A percentile compares a stretch with the other conserved stretches of the same genome.
Conservation (phyloP, 2,113 vertebrate genomes). For the Kobus ellipsiprymnus region DNA sequence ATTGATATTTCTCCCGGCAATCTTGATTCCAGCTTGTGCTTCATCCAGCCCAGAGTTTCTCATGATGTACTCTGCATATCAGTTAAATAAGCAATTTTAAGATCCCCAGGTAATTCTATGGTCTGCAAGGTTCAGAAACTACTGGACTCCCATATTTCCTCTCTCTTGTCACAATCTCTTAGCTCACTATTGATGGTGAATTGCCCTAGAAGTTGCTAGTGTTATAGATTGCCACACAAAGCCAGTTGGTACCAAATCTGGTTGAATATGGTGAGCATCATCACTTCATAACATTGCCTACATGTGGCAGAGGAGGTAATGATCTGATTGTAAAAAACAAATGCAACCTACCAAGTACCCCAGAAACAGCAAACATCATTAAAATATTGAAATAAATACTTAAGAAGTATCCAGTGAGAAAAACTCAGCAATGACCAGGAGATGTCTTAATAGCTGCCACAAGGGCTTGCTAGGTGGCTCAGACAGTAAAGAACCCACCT, state of each 20-base stretch:
- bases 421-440: not conserved
- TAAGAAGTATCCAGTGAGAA: not conserved
- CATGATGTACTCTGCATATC: too few relatives aligned
- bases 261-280: not conserved
- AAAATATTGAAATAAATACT: not conserved
- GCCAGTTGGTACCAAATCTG: not conserved
- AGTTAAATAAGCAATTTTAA: not conserved
- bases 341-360: not conserved
- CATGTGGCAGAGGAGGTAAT: not conserved
- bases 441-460: not conserved
- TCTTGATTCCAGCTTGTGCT: too few relatives aligned
- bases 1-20: too few relatives aligned
- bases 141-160: not conserved
- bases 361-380: not conserved
- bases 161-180: not conserved
- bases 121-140: not conserved
- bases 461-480: not conserved
- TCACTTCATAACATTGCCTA: not conserved
- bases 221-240: not conserved
- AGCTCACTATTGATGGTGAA: not conserved
- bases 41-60: too few relatives aligned
- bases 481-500: not conserved
- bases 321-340: not conserved
- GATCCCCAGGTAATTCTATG: not conserved
- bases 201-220: not conserved